Percentiles rank a stretch among this genome's conserved stretches.
Evolutionary conservation across 2,888 invertebrate species (phyloP).

Genomic region (Oasisia sp.): DNA sequence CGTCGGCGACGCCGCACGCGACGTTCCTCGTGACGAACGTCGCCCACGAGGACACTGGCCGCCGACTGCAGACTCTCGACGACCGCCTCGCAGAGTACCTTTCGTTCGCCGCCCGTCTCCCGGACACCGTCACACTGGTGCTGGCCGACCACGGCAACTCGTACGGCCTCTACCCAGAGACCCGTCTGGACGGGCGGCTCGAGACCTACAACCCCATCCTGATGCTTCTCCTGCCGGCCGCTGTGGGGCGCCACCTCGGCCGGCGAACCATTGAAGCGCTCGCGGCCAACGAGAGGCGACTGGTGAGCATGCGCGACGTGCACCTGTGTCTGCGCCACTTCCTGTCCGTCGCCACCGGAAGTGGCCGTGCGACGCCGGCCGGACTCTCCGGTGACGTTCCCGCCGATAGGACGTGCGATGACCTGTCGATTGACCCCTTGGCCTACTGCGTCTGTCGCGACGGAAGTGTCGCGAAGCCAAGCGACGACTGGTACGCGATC

Average conservation of each 20-base stretch:
- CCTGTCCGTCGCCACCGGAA: slow-evolving; percentile 30
- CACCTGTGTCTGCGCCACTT: slow-evolving; percentile 46
- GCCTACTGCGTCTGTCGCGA: slow-evolving; percentile 54
- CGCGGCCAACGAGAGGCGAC: slow-evolving; percentile 44
- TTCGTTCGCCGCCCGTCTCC: slow-evolving; percentile 31
- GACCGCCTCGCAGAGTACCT: slow-evolving; percentile 44
- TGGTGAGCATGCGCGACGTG: slow-evolving; percentile 51
- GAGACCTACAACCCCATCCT: slow-evolving; percentile 53
- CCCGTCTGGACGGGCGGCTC: slow-evolving; percentile 45
- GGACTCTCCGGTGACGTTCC: slow-evolving; percentile 44
- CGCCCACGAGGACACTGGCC: slow-evolving; percentile 51
- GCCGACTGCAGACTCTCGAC: slow-evolving; percentile 50
- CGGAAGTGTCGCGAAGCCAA: slow-evolving; percentile 41
- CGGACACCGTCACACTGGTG: slow-evolving; percentile 50
- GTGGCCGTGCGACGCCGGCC: slow-evolving; percentile 40
- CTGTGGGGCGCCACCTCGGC: slow-evolving; percentile 42
- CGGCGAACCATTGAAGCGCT: slow-evolving; percentile 40
- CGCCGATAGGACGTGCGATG: slow-evolving; percentile 44
- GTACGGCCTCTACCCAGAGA: slow-evolving; percentile 49
- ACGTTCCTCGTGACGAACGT: slow-evolving; percentile 48
- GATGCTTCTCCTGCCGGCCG: slow-evolving; percentile 49
- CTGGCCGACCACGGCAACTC: slow-evolving; percentile 57
- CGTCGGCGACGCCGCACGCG: slow-evolving; percentile 42
- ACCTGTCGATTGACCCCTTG: slow-evolving; percentile 49
- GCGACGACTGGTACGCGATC: slow-evolving; percentile 40